Evolutionary conservation across 2,888 invertebrate species (phyloP).

Genomic region (Phlogophora meticulosa): DNA sequence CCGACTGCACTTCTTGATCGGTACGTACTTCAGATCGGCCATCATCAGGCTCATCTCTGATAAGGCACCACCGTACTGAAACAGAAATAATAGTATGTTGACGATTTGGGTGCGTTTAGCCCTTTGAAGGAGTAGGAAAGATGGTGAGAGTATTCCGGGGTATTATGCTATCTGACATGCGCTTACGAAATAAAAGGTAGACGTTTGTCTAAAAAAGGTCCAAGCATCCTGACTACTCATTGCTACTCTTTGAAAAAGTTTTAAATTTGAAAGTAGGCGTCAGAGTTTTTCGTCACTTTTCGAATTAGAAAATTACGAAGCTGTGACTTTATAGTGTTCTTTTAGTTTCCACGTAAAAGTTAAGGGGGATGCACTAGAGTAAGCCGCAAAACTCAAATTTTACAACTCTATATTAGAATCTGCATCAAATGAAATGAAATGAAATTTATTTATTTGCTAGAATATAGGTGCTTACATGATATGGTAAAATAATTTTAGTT

Average conservation of each 20-base stretch:
- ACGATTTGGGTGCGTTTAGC: too few relatives aligned
- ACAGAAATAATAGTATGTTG: conserved; percentile 18
- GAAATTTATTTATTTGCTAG: too few relatives aligned
- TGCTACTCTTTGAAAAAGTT: neutral
- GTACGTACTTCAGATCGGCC: conserved; percentile 72
- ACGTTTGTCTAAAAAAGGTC: too few relatives aligned
- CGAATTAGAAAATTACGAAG: conserved; percentile 24
- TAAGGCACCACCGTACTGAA: conserved; percentile 77
- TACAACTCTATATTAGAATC: too few relatives aligned
- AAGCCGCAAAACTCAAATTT: too few relatives aligned
- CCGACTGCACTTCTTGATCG: conserved; percentile 68
- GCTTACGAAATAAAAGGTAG: too few relatives aligned
- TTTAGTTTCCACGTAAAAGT: neutral
- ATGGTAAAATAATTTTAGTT: too few relatives aligned
- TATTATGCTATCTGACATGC: neutral
- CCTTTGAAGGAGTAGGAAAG: neutral
- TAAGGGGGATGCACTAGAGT: neutral
- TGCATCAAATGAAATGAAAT: too few relatives aligned
- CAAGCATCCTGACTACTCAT: neutral
- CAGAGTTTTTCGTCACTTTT: conserved; percentile 7
- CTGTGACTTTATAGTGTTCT: conserved; percentile 1
- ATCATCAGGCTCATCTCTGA: conserved; percentile 76
- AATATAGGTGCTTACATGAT: too few relatives aligned
- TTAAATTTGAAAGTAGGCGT: conserved; percentile 2
- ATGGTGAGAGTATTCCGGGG: neutral